phyloP scores from a whole-genome alignment of 1,140 invertebrate species.

The Stenopsyche tienmushanensis region DNA sequence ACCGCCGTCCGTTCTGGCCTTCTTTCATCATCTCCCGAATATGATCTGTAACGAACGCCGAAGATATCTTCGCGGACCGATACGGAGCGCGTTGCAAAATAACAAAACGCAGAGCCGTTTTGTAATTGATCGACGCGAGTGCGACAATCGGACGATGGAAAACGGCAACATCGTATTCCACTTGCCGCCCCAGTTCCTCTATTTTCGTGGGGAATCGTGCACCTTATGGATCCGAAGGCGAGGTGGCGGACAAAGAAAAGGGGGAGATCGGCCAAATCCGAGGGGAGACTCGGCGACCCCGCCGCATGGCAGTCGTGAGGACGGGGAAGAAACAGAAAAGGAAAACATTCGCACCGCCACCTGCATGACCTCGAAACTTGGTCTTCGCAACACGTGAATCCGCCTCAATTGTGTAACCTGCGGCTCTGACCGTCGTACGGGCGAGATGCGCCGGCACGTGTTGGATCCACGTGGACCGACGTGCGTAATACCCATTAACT shows the following conservation, averaged over 20 bases:
- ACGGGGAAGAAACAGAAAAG: slow-evolving; percentile 5
- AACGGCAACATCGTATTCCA: no score
- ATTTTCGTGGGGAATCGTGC: background rate
- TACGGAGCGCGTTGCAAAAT: slow-evolving; percentile 1
- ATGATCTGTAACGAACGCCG: slow-evolving; percentile 28
- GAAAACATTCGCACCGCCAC: slow-evolving; percentile 20
- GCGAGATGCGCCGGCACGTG: slow-evolving; percentile 13
- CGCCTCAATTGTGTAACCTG: slow-evolving; percentile 19
- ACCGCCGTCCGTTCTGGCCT: slow-evolving; percentile 22
- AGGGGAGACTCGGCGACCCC: no score
- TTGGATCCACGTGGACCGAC: slow-evolving; percentile 12
- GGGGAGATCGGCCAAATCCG: no score
- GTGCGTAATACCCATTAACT: no score
- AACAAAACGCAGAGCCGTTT: background rate
- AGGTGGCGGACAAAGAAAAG: background rate
- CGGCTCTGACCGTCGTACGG: background rate
- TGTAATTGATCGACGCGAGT: background rate
- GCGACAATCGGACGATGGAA: background rate
- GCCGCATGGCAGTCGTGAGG: background rate
- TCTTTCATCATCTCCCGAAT: slow-evolving; percentile 32
- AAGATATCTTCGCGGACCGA: slow-evolving; percentile 16
- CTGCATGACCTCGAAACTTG: no score
- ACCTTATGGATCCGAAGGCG: background rate
- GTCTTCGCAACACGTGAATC: slow-evolving; percentile 8
- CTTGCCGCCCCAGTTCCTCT: no score